Evolutionary conservation across 2,797 vertebrate species (phyloP).

Genomic region (Etheostoma nigrum): DNA sequence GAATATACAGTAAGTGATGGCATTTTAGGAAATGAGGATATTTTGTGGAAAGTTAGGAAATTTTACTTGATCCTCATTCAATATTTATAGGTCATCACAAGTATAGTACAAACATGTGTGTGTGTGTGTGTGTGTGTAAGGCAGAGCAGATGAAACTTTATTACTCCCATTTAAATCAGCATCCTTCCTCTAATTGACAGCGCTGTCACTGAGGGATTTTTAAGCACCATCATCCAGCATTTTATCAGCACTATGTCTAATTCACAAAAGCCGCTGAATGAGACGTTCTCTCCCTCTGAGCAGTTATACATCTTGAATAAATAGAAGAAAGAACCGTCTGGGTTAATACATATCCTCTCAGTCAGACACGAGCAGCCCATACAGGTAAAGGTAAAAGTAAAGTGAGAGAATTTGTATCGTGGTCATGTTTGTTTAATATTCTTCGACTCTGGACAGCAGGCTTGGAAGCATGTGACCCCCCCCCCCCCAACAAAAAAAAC

Average conservation of each 20-base stretch:
- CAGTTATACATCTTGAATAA: slow-evolving; percentile 11
- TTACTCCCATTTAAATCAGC: slow-evolving; percentile 46
- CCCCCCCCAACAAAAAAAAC: too few relatives aligned
- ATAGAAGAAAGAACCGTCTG: not conserved
- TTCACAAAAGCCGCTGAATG: not conserved
- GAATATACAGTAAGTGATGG: not conserved
- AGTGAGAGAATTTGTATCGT: not conserved
- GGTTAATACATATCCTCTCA: slow-evolving; percentile 11
- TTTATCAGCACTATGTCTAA: slow-evolving; percentile 46
- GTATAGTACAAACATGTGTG: not conserved
- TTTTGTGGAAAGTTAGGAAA: not conserved
- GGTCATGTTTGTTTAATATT: slow-evolving; percentile 7
- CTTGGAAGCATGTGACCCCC: not conserved
- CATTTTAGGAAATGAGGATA: not conserved
- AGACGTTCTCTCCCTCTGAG: not conserved
- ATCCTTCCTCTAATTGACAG: slow-evolving; percentile 46
- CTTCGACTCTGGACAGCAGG: not conserved
- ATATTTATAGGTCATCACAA: not conserved
- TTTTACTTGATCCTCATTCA: not conserved
- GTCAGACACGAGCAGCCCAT: not conserved
- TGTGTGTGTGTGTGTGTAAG: not conserved
- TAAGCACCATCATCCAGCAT: slow-evolving; percentile 49
- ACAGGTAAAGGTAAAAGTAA: not conserved
- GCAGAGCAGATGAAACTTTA: slow-evolving; percentile 25
- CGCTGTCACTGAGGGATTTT: slow-evolving; percentile 46